A percentile compares a stretch with the other conserved stretches of the same genome.
phyloP scores from a whole-genome alignment of 2,888 invertebrate species.

The Pristionchus maxplancki region DNA sequence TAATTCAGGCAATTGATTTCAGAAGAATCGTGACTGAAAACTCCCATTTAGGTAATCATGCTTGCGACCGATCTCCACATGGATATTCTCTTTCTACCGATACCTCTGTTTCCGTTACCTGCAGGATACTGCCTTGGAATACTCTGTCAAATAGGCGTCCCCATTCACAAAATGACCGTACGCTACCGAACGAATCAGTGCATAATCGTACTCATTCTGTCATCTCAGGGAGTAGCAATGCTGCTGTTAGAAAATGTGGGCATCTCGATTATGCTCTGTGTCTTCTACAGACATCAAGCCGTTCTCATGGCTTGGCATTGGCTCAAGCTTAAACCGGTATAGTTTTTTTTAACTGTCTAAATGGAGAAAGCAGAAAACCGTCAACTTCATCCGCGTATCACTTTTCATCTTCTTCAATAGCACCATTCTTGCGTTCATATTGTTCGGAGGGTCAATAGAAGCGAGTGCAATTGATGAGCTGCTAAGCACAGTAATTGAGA shows the following conservation, averaged over 20 bases:
- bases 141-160: not conserved
- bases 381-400: not conserved
- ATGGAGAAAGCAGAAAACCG: not conserved
- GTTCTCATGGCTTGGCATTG: not conserved
- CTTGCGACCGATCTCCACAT: not conserved
- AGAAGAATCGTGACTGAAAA: too few species aligned
- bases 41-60: not conserved
- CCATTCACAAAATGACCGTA: not conserved
- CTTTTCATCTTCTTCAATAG: not conserved
- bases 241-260: not conserved
- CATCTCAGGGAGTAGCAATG: not conserved
- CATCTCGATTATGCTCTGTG: not conserved
- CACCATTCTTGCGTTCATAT: not conserved
- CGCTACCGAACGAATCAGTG: too few species aligned
- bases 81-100: not conserved
- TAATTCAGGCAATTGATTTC: not conserved
- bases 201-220: not conserved
- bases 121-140: not conserved
- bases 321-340: not conserved
- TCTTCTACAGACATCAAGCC: not conserved
- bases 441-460: not conserved
- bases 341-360: not conserved
- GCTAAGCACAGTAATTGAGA: not conserved
- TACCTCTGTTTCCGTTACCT: not conserved
- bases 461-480: not conserved